phyloP scores from a whole-genome alignment of 2,113 vertebrate genomes.

The Clarias magur region DNA sequence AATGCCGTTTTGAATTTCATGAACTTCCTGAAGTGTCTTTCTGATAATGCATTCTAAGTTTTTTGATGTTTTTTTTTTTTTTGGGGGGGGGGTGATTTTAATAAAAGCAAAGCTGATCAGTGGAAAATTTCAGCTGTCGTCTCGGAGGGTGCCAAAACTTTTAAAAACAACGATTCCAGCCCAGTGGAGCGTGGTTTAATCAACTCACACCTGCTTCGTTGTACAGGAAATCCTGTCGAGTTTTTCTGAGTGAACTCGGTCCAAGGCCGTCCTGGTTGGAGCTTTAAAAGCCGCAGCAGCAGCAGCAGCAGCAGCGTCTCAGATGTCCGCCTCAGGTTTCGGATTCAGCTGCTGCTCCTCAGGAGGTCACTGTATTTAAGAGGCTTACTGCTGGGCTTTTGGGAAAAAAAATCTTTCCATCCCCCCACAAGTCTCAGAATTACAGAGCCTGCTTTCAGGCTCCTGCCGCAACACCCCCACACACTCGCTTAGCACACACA shows the following conservation, averaged over 20 bases:
- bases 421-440: conserved; percentile 29
- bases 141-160: background rate
- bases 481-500: background rate
- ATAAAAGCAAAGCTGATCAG: background rate
- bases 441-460: conserved; percentile 23
- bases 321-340: conserved; percentile 28
- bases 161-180: background rate
- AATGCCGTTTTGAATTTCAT: background rate
- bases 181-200: background rate
- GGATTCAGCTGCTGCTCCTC: conserved; percentile 16
- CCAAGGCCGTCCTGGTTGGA: background rate
- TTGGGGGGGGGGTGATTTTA: background rate
- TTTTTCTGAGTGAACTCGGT: background rate
- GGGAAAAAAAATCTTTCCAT: conserved; percentile 5
- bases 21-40: background rate
- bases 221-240: conserved; percentile 8
- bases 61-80: background rate
- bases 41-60: background rate
- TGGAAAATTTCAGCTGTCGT: background rate
- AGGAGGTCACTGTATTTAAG: conserved; percentile 35
- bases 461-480: background rate
- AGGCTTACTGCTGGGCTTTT: conserved; percentile 46
- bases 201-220: background rate
- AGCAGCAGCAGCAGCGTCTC: conserved; percentile 16
- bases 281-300: conserved; percentile 2